phyloP scores from a whole-genome alignment of 2,113 vertebrate species.

The Nibea coibor region DNA sequence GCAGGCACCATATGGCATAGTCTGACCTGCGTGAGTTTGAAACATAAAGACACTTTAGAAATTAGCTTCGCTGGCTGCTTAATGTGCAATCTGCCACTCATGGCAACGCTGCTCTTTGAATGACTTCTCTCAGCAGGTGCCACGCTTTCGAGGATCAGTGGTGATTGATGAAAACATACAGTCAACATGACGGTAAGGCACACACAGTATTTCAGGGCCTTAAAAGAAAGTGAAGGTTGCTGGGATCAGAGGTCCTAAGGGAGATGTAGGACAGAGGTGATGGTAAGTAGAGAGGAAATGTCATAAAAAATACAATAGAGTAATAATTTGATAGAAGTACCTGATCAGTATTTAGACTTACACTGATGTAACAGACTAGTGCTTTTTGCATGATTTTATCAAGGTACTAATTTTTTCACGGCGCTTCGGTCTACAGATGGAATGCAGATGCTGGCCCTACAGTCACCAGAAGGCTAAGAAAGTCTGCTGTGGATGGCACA shows the following conservation, averaged over 20 bases:
- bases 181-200: background rate
- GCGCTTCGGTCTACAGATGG: background rate
- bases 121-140: background rate
- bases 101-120: background rate
- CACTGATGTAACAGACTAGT: background rate
- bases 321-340: background rate
- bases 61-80: background rate
- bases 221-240: no score
- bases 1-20: background rate
- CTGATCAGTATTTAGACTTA: background rate
- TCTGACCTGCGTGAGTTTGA: conserved; percentile 3
- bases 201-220: background rate
- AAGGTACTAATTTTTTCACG: background rate
- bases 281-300: background rate
- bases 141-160: background rate
- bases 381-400: background rate
- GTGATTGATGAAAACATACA: background rate
- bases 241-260: no score
- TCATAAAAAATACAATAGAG: background rate
- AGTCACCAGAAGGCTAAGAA: background rate
- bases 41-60: background rate
- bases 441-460: background rate
- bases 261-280: background rate
- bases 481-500: background rate
- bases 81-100: conserved; percentile 12